Conservation (phyloP, 1,140 invertebrate species). For the Panulirus ornatus region DNA sequence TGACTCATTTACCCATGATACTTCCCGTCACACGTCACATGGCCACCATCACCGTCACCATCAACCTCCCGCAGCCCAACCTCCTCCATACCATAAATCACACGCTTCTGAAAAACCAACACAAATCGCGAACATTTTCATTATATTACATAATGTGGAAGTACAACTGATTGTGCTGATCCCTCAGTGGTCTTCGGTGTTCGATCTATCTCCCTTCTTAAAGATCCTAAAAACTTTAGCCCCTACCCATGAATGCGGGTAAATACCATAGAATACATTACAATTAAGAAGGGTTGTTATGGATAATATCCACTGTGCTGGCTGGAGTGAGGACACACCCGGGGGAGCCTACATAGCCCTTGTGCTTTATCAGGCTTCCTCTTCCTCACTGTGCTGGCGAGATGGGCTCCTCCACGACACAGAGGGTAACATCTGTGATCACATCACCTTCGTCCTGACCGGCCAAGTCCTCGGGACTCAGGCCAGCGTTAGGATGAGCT, state of each 20-base stretch:
- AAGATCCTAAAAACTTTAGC: not conserved
- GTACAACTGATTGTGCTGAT: not conserved
- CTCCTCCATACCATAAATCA: not conserved
- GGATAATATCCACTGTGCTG: not conserved
- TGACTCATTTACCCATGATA: not conserved
- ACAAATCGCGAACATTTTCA: not conserved
- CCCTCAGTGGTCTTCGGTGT: not conserved
- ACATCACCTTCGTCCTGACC: not conserved
- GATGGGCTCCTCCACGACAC: conserved; percentile 6
- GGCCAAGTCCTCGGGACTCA: not conserved
- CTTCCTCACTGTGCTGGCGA: conserved; percentile 1
- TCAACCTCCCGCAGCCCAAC: not conserved
- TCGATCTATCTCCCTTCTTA: not conserved
- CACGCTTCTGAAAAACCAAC: conserved; percentile 17
- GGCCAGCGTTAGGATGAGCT: no score
- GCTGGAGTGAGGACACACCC: not conserved
- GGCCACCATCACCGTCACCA: not conserved
- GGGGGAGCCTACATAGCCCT: conserved; percentile 5
- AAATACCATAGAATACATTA: not conserved
- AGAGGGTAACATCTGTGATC: not conserved
- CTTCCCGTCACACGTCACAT: not conserved
- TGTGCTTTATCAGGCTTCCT: conserved; percentile 29
- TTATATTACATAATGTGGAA: not conserved
- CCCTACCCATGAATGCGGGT: not conserved
- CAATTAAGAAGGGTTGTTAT: conserved; percentile 10